Percentiles rank a stretch among this genome's conserved stretches.
phyloP scores from a whole-genome alignment of 2,797 vertebrate species.

The Graptemys geographica region DNA sequence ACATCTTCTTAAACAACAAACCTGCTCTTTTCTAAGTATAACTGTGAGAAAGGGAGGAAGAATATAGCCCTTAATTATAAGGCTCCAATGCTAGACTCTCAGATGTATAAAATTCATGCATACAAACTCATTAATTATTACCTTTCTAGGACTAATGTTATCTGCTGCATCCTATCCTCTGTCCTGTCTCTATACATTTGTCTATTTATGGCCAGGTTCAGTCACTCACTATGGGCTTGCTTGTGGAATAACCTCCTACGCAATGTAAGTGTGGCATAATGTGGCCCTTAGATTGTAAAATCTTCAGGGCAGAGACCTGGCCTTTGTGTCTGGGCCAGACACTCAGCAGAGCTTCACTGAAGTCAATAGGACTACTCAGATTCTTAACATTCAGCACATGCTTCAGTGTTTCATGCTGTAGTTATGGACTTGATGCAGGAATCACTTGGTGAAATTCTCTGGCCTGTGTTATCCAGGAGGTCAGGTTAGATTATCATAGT shows the following conservation, averaged over 20 bases:
- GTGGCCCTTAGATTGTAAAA: no score
- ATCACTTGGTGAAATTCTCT: background rate
- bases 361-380: background rate
- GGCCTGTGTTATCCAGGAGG: background rate
- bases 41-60: background rate
- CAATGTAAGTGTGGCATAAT: no score
- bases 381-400: background rate
- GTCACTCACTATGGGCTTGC: background rate
- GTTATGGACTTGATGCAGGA: background rate
- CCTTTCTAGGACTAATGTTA: background rate
- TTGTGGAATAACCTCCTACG: rapidly evolving
- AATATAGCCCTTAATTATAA: background rate
- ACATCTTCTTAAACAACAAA: background rate
- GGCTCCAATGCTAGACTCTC: background rate
- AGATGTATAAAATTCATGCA: background rate
- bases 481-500: background rate
- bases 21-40: background rate
- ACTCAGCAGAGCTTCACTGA: background rate
- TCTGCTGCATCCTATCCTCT: background rate
- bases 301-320: no score
- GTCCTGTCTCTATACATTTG: background rate
- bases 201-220: background rate
- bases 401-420: background rate
- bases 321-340: no score
- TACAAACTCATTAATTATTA: background rate